Evolutionary conservation across 2,113 vertebrate species (phyloP), one percentile per base, ranked within the genome.

Genomic region (Syngnathus scovelli): DNA sequence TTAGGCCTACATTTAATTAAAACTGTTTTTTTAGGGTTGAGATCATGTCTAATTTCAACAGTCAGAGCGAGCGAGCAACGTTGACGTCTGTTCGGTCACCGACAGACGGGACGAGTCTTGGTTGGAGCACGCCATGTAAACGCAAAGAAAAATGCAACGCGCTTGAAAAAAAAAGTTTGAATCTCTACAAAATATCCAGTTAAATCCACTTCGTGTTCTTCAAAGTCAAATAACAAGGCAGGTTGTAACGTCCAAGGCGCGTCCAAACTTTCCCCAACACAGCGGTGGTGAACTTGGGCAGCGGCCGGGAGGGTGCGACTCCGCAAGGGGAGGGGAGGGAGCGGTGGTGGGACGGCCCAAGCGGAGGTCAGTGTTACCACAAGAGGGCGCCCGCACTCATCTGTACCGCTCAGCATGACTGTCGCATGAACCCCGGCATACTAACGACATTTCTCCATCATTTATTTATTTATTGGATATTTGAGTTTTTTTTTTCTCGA

Each of bases 101-200:
- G 49, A 72, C 71, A 76, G 78, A 83, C 64, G 80, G 19, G 6
- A 46, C 62, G 79, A 55, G 23, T 88, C 68, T 87, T 80, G 82
- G 84, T 77, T 67, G 55, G 48, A 79, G 48, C 64, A 71, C 67
- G 66, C 65, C 75, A 74, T 81, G 54, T 1, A 75, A 51, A 64
- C n/a, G 8, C 37, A 16, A 4, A 37, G 44, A 61, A 48, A 23
- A 58, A 7, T 6, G 15, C 55, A 36, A 36, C 54, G 23, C 23
- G 46, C 21, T 37, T 48, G 19, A 9, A 33, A 33, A 23, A 63
- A 7, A 16, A 69, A 36, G 63, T 67, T 52, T 0, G 51, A 66
- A 60, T 19, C 36, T 64, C 36, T 0, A 0, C n/a, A 1, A 73
- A 21, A 6, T 44, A 51, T 37, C 1, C 18, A 37, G 37, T 61